Conservation (phyloP, 2,797 vertebrate genomes). For the Dendrocincla tyrannina region DNA sequence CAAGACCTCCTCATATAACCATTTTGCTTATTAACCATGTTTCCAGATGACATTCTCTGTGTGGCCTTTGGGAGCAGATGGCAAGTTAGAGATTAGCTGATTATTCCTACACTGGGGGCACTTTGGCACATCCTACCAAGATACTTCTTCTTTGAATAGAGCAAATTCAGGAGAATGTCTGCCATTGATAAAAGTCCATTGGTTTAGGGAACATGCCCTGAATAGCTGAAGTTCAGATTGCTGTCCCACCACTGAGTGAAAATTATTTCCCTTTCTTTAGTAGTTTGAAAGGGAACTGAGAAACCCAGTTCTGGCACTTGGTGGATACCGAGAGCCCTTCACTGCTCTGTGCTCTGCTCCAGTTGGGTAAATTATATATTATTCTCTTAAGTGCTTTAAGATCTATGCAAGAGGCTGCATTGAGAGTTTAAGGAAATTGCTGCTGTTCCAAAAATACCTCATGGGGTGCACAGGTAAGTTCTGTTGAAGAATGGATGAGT, state of each 20-base stretch:
- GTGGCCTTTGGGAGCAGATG: neutral
- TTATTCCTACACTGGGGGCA: neutral
- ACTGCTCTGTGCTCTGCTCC: neutral
- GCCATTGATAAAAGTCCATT: neutral
- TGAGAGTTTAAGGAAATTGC: neutral
- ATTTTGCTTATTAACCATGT: fast-evolving
- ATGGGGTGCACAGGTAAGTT: neutral
- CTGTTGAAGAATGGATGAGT: neutral
- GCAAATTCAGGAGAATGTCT: neutral
- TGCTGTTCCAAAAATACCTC: neutral
- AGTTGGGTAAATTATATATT: neutral
- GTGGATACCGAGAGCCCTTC: neutral
- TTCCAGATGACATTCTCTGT: neutral
- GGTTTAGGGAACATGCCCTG: neutral
- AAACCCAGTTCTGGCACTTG: neutral
- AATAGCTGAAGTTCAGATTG: neutral
- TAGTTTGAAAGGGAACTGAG: neutral
- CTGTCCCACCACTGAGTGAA: neutral
- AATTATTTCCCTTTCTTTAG: neutral
- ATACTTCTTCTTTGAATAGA: neutral
- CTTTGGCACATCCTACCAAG: neutral
- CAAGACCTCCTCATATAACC: neutral
- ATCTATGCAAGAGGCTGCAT: neutral
- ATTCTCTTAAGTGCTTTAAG: neutral
- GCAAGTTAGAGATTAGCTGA: neutral